Base-by-base conservation (phyloP, 2,888 invertebrate genomes). In the Rotaria magnacalcarata region DNA sequence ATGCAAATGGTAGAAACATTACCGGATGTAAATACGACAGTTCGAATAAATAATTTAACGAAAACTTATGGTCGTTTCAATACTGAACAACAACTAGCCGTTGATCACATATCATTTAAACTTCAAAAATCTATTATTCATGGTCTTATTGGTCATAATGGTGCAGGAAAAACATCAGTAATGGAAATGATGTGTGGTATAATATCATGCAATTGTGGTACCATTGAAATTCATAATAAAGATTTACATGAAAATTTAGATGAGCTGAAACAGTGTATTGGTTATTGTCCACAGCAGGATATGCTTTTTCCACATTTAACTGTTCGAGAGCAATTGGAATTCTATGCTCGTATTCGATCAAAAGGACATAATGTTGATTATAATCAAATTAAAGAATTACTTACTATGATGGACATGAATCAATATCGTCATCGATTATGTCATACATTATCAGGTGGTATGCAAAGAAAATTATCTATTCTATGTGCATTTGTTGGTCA, bases 101-200 rank as follows among this genome's bases (percentile, higher is more conserved):
- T 80, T 47, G 80, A 80, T 80, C 24, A 80, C 47, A 14, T 80
- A 21, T n/a, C 80, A 47, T 80, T 80, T 80, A 80, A 80, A n/a
- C 41, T 80, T 4, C 3, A 80, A n/a, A 43, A 80, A 80, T 47
- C 47, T 24, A 21, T 4, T n/a, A 80, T 80, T 11, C 19, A 80
- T 47, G 80, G 80, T 24, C 80, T 80, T 24, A 80, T 80, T 47
- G 80, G 80, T 47, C 80, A 80, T 47, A 80, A 80, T 80, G 80
- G 80, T 11, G 47, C 80, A 8, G 80, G 80, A n/a, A 80, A 80
- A 80, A 80, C 80, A 19, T 7, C 80, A 43, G 47, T 47, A 2
- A 80, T 80, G 43, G 47, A 80, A 47, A 80, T 80, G 47, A 47
- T 80, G 4, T 80, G 80, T 80, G 80, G 80, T 80, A 5, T 80